Conservation (phyloP, 92 coral and sea anemone genomes). For the Virgularia gustaviana region DNA sequence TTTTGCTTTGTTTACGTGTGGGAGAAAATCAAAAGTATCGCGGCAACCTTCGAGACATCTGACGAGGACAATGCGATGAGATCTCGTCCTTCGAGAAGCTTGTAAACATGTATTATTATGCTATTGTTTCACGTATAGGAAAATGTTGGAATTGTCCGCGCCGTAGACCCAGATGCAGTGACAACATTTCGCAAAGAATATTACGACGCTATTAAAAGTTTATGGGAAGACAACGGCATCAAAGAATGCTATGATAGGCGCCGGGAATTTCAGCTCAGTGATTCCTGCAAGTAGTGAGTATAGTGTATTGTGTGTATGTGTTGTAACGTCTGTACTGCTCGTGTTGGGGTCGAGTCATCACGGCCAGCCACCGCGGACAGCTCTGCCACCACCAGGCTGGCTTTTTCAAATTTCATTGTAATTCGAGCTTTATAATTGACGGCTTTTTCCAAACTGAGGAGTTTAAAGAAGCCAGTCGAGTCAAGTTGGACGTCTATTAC, state of each 20-base stretch:
- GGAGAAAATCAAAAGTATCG: no score
- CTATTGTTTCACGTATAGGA: constrained; percentile 61
- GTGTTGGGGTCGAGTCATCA: no score
- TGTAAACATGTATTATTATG: constrained; percentile 49
- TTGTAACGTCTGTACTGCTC: no score
- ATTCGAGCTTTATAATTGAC: no score
- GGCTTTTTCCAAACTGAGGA: no score
- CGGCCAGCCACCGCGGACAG: no score
- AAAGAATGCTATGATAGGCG: constrained; percentile 96
- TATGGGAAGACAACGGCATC: constrained; percentile 92
- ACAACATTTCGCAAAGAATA: constrained; percentile 87
- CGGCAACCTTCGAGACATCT: no score
- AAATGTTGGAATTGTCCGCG: constrained; percentile 73
- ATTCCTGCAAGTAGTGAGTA: constrained; percentile 97
- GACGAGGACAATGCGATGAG: not conserved
- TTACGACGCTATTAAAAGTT: constrained; percentile 84
- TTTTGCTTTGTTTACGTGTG: no score
- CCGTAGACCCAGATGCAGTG: constrained; percentile 89
- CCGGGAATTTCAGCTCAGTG: constrained; percentile 94
- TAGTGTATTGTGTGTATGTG: constrained; percentile 14
- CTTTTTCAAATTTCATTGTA: no score
- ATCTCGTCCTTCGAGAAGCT: constrained; percentile 25
- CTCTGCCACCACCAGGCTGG: no score
- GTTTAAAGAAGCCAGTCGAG: no score
- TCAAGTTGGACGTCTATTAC: not conserved